Conservation (phyloP, 2,797 vertebrate genomes). For the Hirundo rustica region DNA sequence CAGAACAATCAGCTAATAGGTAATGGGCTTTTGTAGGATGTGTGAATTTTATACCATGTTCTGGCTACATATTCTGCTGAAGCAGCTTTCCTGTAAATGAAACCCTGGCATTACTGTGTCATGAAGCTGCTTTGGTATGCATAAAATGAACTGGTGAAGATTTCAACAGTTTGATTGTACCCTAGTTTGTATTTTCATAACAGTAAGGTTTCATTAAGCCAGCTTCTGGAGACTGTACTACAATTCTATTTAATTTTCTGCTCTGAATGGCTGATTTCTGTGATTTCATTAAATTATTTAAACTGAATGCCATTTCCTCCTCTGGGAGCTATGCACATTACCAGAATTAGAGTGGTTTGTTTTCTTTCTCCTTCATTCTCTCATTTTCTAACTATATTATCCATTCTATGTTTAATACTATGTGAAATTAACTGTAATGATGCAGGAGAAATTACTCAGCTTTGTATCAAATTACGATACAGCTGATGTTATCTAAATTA, state of each 20-base stretch:
- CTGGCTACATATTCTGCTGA: constrained; percentile 57
- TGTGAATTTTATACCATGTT: constrained; percentile 37
- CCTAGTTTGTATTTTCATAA: background rate
- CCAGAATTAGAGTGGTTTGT: background rate
- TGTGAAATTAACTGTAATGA: constrained; percentile 35
- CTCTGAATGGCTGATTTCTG: constrained; percentile 36
- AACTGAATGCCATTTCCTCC: constrained; percentile 42
- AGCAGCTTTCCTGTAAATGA: constrained; percentile 40
- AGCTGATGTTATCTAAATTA: constrained; percentile 1
- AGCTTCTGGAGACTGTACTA: constrained; percentile 18
- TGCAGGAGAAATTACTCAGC: constrained; percentile 7
- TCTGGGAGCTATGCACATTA: constrained; percentile 26
- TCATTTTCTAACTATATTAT: constrained; percentile 22
- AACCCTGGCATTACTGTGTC: constrained; percentile 20
- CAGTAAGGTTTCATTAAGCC: constrained; percentile 45
- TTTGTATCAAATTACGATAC: background rate
- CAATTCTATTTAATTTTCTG: constrained; percentile 59
- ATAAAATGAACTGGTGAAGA: background rate
- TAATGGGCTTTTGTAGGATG: constrained; percentile 29
- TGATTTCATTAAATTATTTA: constrained; percentile 48
- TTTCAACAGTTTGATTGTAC: background rate
- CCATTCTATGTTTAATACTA: background rate
- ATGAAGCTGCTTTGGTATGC: constrained; percentile 5
- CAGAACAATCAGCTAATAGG: background rate
- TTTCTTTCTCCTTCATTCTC: background rate